Conservation (phyloP, 2,113 vertebrate species). For the Istiophorus platypterus region DNA sequence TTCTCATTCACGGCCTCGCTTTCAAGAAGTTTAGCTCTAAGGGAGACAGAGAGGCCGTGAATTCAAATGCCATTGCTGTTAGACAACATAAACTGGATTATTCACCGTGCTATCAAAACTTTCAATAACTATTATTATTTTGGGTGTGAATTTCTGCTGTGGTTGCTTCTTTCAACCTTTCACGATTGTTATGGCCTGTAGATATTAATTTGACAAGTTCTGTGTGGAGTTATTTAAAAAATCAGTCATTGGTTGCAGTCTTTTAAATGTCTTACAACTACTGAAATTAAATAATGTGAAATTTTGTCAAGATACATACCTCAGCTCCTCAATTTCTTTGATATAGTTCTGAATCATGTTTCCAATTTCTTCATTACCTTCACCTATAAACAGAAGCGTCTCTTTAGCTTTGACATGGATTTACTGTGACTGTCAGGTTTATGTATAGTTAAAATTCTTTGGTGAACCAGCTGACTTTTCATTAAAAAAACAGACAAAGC, state of each 20-base stretch:
- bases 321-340: constrained; percentile 98
- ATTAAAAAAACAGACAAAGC: too few relatives aligned
- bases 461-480: too few relatives aligned
- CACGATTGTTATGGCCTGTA: background rate
- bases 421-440: background rate
- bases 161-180: background rate
- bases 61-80: background rate
- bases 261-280: background rate
- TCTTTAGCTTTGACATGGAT: background rate
- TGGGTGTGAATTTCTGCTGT: too few relatives aligned
- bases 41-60: background rate
- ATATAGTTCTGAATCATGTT: constrained; percentile 99
- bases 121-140: too few relatives aligned
- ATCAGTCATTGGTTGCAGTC: too few relatives aligned
- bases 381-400: constrained; percentile 84
- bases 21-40: constrained; percentile 95
- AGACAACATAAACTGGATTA: too few relatives aligned
- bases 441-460: background rate
- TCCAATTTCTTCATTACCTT: constrained; percentile 96
- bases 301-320: constrained; percentile 78
- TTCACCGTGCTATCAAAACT: too few relatives aligned
- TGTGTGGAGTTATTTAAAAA: too few relatives aligned
- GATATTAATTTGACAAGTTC: too few relatives aligned
- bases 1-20: constrained; percentile 96
- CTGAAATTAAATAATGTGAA: background rate